Conservation (phyloP, 2,797 vertebrate species). For the Poecilia velifera region DNA sequence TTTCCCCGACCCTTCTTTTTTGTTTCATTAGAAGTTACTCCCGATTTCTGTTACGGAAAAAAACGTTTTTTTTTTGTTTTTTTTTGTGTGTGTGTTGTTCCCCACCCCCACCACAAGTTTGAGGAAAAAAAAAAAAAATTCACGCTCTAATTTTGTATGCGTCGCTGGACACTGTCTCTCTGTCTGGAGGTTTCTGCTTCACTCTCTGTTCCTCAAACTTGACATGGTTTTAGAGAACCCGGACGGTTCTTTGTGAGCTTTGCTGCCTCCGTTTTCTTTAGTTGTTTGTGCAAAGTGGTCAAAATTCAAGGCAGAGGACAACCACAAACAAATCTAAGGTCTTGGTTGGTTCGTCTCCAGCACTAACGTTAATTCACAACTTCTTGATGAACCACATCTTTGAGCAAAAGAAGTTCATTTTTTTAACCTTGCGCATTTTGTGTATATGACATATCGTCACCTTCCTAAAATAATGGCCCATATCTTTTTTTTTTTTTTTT, state of each 20-base stretch:
- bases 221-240: slow-evolving; percentile 10
- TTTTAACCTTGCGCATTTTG: not conserved
- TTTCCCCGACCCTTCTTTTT: slow-evolving; percentile 13
- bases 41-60: slow-evolving; percentile 13
- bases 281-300: not conserved
- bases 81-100: not conserved
- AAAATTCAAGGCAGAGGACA: not conserved
- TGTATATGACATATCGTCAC: not conserved
- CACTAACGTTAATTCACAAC: too few relatives aligned
- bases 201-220: slow-evolving; percentile 48
- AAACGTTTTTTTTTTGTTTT: not conserved
- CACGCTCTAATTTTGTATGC: slow-evolving; percentile 31
- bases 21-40: slow-evolving; percentile 12
- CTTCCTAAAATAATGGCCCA: too few relatives aligned
- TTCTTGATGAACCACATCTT: not conserved
- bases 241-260: not conserved
- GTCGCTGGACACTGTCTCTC: slow-evolving; percentile 57
- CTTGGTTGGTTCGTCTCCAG: not conserved
- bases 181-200: slow-evolving; percentile 31
- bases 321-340: slow-evolving; percentile 22
- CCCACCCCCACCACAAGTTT: not conserved
- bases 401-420: not conserved
- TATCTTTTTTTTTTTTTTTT: too few relatives aligned
- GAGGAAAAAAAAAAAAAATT: slow-evolving; percentile 24
- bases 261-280: slow-evolving; percentile 8